Evolutionary conservation across 2,888 invertebrate genomes (phyloP), one percentile per base, ranked within the genome.

Genomic region (Drosophila flavopinicola): DNA sequence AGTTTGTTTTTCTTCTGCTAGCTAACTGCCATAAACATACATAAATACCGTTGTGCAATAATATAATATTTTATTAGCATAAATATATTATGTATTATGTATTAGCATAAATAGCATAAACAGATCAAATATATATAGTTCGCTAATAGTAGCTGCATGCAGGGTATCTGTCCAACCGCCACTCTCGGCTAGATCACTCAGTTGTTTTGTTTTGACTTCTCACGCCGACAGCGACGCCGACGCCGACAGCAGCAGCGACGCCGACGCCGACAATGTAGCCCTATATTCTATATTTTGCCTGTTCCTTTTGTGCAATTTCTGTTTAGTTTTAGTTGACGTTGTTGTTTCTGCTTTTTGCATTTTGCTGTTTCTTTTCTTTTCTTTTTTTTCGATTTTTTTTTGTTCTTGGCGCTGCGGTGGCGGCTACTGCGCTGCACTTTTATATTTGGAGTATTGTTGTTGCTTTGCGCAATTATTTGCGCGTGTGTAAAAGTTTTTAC

Each of bases 171-270:
- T 15, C 1, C 24, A n/a, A 5, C n/a, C n/a, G n/a, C n/a, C 15
- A 27, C 10, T 27, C 15, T 27, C 2, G 4, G 9, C 33, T 13
- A 25, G 7, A 15, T 1, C 9, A 9, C 7, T 7, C 10, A 1
- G 25, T 61, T 49, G 65, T 56, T 76, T 76, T 76, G 74, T 69
- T 78, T 74, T 78, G 56, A 70, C 61, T 59, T 59, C 44, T 54
- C 60, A 27, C 32, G 45, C 2, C 15, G 27, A 6, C 33, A 9
- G 5, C 27, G 35, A 17, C 23, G 24, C 3, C 25, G 17, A 27
- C 29, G 11, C 15, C 3, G 23, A 13, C 41, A 57, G 47, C 45
- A 27, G 20, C n/a, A 56, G 35, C 30, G 20, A 60, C n/a, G n/a
- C n/a, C n/a, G 33, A 47, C 11, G 13, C 6, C n/a, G 33, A 47